Evolutionary conservation across 2,113 vertebrate genomes (phyloP).

Genomic region (Motacilla alba): DNA sequence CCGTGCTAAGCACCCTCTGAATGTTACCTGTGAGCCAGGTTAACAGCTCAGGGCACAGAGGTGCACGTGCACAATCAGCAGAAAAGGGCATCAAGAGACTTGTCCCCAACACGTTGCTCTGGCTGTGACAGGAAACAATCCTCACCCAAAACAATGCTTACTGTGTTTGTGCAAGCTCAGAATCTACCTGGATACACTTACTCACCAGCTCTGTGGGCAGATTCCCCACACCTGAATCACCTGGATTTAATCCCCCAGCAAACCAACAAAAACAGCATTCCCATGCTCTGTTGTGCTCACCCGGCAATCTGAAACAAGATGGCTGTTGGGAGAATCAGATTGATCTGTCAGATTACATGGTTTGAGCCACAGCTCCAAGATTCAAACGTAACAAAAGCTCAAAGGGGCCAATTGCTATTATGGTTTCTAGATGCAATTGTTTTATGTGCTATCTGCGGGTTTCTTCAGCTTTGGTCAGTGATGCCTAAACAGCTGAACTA

Average conservation of each 20-base stretch:
- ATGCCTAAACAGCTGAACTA: neutral
- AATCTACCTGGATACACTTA: neutral
- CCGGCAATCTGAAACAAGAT: neutral
- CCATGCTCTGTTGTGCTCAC: neutral
- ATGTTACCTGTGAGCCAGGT: neutral
- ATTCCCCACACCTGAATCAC: neutral
- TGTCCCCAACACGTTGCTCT: neutral
- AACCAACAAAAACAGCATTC: neutral
- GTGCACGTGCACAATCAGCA: fast-evolving
- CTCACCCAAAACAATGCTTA: neutral
- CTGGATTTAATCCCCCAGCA: neutral
- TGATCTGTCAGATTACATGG: neutral
- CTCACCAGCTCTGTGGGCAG: neutral
- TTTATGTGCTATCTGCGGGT: fast-evolving
- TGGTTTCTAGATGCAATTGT: neutral
- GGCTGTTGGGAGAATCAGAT: neutral
- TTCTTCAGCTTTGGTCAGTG: neutral
- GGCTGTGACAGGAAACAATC: neutral
- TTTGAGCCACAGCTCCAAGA: neutral
- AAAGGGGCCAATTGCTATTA: fast-evolving
- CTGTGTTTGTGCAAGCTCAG: neutral
- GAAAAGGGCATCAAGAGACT: neutral
- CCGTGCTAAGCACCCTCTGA: neutral
- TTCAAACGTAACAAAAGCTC: neutral
- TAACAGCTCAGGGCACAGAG: neutral